These are phyloP conservation scores for Cotesia vestalis DNA, from an alignment of 1,140 invertebrate genomes.

Conservation along the genomic window DNA sequence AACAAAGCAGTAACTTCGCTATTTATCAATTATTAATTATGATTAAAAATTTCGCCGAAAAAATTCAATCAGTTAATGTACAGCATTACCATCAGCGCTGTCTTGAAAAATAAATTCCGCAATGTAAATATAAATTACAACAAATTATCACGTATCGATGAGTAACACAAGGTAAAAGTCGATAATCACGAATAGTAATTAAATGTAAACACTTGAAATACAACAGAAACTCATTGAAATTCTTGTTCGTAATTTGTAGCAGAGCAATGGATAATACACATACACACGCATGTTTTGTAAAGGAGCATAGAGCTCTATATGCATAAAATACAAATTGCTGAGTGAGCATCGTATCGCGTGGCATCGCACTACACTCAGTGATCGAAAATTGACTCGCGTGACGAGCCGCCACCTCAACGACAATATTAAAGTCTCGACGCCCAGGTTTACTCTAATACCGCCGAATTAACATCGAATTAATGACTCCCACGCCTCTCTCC, in stretches of 20 bases:
- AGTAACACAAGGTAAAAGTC: background rate
- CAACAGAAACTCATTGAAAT: constrained; percentile 18
- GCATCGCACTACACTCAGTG: background rate
- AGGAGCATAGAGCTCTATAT: background rate
- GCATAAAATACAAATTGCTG: background rate
- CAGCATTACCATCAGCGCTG: no score
- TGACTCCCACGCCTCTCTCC: background rate
- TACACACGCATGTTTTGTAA: background rate
- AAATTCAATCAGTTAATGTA: no score
- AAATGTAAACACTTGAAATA: background rate
- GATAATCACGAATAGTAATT: background rate
- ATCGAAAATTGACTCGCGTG: constrained; percentile 21
- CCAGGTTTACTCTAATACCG: constrained; percentile 39
- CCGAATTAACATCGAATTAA: constrained; percentile 50
- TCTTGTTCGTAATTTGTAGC: constrained; percentile 15
- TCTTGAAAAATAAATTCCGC: no score
- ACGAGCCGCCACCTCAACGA: constrained; percentile 10
- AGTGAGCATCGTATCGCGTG: constrained; percentile 23
- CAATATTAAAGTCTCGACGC: constrained; percentile 25
- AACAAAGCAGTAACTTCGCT: no score
- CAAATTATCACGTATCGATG: background rate
- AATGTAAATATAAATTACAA: background rate
- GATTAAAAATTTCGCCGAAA: no score
- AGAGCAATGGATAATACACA: constrained; percentile 6
- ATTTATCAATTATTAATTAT: no score